Conservation (phyloP, 2,888 invertebrate genomes). For the Lepidochrysops patricia region DNA sequence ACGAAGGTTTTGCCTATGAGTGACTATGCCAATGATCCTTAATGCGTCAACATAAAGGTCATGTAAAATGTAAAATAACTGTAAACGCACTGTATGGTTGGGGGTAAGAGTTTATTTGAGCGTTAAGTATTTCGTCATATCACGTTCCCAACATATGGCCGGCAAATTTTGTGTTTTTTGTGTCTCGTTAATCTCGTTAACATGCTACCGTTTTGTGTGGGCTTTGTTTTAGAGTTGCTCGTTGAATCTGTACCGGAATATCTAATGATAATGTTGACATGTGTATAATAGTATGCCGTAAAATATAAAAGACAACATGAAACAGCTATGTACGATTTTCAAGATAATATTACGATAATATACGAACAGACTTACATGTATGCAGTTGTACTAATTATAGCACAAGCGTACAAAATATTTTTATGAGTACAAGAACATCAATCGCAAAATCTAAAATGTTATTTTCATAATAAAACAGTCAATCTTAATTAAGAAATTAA, state of each 20-base stretch:
- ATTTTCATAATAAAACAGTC: background rate
- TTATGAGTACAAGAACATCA: background rate
- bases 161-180: constrained; percentile 50
- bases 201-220: constrained; percentile 58
- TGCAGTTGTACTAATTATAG: background rate
- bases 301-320: background rate
- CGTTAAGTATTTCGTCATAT: constrained; percentile 59
- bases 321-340: background rate
- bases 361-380: background rate
- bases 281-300: too few relatives aligned
- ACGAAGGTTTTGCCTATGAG: background rate
- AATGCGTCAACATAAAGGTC: background rate
- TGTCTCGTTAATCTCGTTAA: constrained; percentile 40
- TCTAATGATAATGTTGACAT: background rate
- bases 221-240: constrained; percentile 20
- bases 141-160: constrained; percentile 57
- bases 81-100: constrained; percentile 34
- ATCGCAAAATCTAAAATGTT: background rate
- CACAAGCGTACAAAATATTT: background rate
- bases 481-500: background rate
- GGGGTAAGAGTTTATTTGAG: constrained; percentile 52
- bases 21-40: background rate
- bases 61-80: background rate
- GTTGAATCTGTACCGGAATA: background rate
- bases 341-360: too few relatives aligned